phyloP scores from a whole-genome alignment of 1,140 invertebrate genomes.

The Eriosoma lanigerum region DNA sequence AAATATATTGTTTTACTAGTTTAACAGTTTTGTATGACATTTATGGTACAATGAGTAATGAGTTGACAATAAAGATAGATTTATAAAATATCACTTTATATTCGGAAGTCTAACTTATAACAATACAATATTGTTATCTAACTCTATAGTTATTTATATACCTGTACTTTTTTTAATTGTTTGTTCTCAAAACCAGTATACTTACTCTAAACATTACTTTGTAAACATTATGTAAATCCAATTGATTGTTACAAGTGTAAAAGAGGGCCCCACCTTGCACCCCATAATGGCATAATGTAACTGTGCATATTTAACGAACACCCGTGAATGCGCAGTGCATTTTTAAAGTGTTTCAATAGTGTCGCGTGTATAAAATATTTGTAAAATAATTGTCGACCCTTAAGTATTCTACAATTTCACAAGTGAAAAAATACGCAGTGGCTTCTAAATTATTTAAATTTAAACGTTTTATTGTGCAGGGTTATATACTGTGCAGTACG shows the following conservation, averaged over 20 bases:
- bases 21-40: too few relatives aligned
- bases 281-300: neutral
- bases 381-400: constrained; percentile 36
- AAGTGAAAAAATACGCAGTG: neutral
- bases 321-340: neutral
- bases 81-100: too few relatives aligned
- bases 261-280: constrained; percentile 26
- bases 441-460: neutral
- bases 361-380: neutral
- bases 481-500: neutral
- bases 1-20: too few relatives aligned
- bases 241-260: constrained; percentile 34
- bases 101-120: too few relatives aligned
- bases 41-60: too few relatives aligned
- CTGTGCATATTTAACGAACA: constrained; percentile 42
- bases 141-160: too few relatives aligned
- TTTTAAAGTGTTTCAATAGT: constrained; percentile 40
- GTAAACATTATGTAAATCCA: constrained; percentile 35
- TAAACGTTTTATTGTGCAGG: neutral
- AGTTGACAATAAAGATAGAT: too few relatives aligned
- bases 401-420: constrained; percentile 6
- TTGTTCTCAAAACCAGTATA: neutral
- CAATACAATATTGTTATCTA: too few relatives aligned
- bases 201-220: neutral
- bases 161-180: neutral